Evolutionary conservation across 1,140 invertebrate genomes (phyloP), one percentile per base, ranked within the genome.

Genomic region (Panulirus ornatus): DNA sequence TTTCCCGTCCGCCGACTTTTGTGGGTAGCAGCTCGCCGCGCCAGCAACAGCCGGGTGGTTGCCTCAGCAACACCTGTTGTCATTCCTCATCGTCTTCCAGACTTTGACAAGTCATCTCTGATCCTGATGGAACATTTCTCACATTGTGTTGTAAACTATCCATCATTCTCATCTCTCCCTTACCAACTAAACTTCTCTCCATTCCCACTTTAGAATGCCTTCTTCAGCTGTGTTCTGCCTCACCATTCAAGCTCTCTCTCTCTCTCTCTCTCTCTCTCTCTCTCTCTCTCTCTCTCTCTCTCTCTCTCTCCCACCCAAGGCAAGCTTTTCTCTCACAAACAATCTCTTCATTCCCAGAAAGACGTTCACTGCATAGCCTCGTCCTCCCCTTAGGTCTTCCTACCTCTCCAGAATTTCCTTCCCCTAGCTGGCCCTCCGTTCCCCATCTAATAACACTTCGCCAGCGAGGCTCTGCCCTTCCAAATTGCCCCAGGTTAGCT

Each of bases 241-340:
- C 9, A 11, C 22, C 58, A 22, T 27, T 63, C 58, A 22, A 16
- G 19, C 58, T 63, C 58, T 63, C 58, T 63, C 58, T 63, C 58
- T 63, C 58, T 63, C 58, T 63, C 58, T 63, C 58, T 63, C 58
- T 63, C 58, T 63, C 58, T 63, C 58, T 73, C 71, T 34, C 71
- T 75, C 71, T 75, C 71, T 75, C 71, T 75, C 71, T 75, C 71
- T 75, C 71, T 75, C 71, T 75, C 71, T 75, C 71, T 75, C 71
- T 75, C 71, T 75, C 71, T 75, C 71, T 75, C 71, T 75, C 71
- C 36, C 71, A 2, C 71, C 36, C 36, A 2, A 19, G 19, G 3
- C 36, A 16, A 34, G 1, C 27, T 27, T 63, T 27, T 75, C 71
- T 75, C 8, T 75, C 27, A 34, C 27, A 34, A 19, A 19, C 27